Conservation (phyloP, 2,113 vertebrate species). For the Daboia siamensis region DNA sequence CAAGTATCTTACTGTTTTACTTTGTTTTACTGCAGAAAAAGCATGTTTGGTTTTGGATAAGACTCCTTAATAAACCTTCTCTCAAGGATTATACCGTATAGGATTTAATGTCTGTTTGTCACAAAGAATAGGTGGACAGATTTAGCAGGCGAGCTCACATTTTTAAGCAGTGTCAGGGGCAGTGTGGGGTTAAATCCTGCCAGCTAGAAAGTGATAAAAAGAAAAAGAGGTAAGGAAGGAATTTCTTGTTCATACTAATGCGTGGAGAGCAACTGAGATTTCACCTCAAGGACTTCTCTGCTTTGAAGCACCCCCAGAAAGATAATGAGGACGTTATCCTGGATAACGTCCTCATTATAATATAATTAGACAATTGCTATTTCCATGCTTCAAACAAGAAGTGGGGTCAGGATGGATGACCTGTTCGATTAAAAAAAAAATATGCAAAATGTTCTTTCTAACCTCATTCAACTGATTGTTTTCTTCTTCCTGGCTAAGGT, state of each 20-base stretch:
- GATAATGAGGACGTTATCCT: not conserved
- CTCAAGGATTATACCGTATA: not conserved
- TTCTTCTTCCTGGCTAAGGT: slow-evolving; percentile 61
- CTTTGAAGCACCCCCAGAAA: slow-evolving; percentile 19
- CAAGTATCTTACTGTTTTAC: not conserved
- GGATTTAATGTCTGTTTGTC: not conserved
- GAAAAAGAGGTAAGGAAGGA: not conserved
- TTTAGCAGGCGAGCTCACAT: not conserved
- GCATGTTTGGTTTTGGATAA: not conserved
- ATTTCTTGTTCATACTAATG: slow-evolving; percentile 26
- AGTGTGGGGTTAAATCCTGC: slow-evolving; percentile 4
- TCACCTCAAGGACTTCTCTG: not conserved
- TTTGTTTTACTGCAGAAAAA: not conserved
- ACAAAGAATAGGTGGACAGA: not conserved
- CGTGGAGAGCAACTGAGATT: not conserved
- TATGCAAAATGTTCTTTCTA: slow-evolving; percentile 67
- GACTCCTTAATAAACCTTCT: not conserved
- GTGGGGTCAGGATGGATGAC: not conserved
- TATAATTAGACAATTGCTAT: not conserved
- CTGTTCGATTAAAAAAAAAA: not conserved
- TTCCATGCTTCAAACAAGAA: slow-evolving; percentile 1
- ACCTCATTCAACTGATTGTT: slow-evolving; percentile 58
- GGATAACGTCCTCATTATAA: not conserved
- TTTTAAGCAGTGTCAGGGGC: not conserved
- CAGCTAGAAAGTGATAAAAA: not conserved